Evolutionary conservation across 2,888 invertebrate species (phyloP), one percentile per base, ranked within the genome.

Genomic region (Quadroppia sp.): DNA sequence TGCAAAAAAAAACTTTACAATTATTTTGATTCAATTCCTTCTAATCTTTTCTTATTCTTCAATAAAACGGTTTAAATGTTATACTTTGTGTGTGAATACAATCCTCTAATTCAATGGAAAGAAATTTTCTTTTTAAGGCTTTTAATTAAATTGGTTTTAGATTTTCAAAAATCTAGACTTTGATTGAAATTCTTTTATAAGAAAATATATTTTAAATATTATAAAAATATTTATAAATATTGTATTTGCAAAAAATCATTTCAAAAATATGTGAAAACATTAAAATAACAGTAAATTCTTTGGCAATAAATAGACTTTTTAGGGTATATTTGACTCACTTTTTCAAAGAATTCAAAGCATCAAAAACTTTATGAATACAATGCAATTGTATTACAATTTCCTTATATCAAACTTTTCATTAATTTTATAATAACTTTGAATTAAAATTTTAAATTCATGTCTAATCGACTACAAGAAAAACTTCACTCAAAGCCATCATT

Each of bases 81-180:
- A 64, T 64, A 64, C 64, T 64, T 64, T 64, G 64, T 64, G 64
- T 64, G 36, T 64, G 64, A 64, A 64, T 64, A 64, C 64, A 40
- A 64, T 36, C 32, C 20, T 56, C 15, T 56, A 13, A 13, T 6
- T 45, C 17, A 45, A 45, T 11, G 17, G 15, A 45, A 56, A n/a
- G 11, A 56, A 56, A 15, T 40, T 36, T 64, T n/a, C 1, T 36
- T 3, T 36, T 20, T 3, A 64, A 64, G 23, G 40, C 11, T 23
- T 56, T 56, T 40, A 64, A 28, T 59, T 28, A 36, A 64, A 64
- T 36, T 64, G 32, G 40, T 20, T 53, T 53, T 23, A 53, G 11
- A 11, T 64, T 64, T 23, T n/a, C n/a, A n/a, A n/a, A 40, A 20
- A 40, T 64, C 40, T 64, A 40, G 53, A 53, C 23, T 53, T 20